Evolutionary conservation across 2,888 invertebrate species (phyloP), one percentile per base, ranked within the genome.

Genomic region (Lasioglossum calceatum): DNA sequence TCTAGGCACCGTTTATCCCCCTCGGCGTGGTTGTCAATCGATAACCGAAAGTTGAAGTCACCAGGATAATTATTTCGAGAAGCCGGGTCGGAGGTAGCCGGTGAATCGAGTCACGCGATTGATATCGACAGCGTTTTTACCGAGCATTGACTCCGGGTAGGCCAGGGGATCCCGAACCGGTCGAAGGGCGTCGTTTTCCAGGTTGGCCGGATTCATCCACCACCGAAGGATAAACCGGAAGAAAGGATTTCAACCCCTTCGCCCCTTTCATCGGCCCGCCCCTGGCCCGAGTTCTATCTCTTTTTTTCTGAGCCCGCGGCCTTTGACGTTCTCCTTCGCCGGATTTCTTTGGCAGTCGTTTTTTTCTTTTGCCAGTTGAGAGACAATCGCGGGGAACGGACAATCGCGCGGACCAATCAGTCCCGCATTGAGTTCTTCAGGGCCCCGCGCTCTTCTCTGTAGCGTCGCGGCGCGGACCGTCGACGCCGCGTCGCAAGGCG

Each of bases 321-420:
- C 86, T 88, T 87, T 84, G 82, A 84, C 82, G 81, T 84, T 85
- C 86, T 86, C 87, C 82, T 54, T 54, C 81, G 61, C 50, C 77
- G 86, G 81, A 89, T 92, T 89, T 87, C 89, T 89, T 87, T 74
- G 77, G n/a, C 76, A 72, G 64, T 61, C 61, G 81, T 71, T n/a
- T 58, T 58, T 58, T 58, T 12, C 58, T 58, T 58, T 58, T 12
- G 58, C 58, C 58, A 75, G 81, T 64, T 82, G n/a, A 86, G 84
- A 90, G 92, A 93, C 92, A 93, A 93, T 93, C 89, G 85, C 61
- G 72, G 77, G 76, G 81, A 71, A 80, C 88, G 82, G 87, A 92
- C 92, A 92, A 93, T 93, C 90, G 84, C 87, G 79, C 85, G 86
- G 77, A 89, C 91, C 93, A 93, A 93, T 93, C 93, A 92, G 89